A percentile compares a stretch with the other conserved stretches of the same genome.
phyloP scores from a whole-genome alignment of 2,797 vertebrate genomes.

The Arrhamphus sclerolepis region DNA sequence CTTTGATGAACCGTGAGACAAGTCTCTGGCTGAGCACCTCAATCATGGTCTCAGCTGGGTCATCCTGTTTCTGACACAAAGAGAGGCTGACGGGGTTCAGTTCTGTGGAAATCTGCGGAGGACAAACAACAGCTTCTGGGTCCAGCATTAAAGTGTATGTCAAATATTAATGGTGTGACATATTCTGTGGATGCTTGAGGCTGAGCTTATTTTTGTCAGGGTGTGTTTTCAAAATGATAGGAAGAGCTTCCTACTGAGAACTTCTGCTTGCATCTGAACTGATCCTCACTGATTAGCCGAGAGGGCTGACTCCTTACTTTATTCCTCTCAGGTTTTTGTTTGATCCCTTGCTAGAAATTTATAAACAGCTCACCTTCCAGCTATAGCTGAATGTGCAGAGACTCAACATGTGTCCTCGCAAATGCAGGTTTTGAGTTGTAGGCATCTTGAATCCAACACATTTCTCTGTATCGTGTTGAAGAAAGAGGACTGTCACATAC shows the following conservation, averaged over 20 bases:
- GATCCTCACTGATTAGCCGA: conserved; percentile 44
- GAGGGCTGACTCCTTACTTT: conserved; percentile 41
- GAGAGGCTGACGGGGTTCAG: conserved; percentile 11
- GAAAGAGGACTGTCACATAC: not conserved
- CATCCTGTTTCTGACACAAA: conserved; percentile 33
- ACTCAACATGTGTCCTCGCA: conserved; percentile 2
- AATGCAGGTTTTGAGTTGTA: conserved; percentile 11
- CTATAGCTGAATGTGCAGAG: conserved; percentile 17
- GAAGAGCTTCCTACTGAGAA: conserved; percentile 12
- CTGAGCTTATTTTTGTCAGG: not conserved
- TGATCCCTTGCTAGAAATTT: conserved; percentile 23
- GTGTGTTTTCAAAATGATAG: conserved; percentile 31
- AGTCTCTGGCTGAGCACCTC: conserved; percentile 33
- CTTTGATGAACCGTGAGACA: conserved; percentile 52
- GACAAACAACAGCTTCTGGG: conserved; percentile 11
- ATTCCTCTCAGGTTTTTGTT: conserved; percentile 22
- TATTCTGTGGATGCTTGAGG: conserved; percentile 20
- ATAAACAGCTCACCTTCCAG: conserved; percentile 24
- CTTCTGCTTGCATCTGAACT: conserved; percentile 8
- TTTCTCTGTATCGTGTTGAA: conserved; percentile 13
- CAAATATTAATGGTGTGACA: conserved; percentile 1
- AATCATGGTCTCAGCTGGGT: conserved; percentile 43
- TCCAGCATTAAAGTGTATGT: conserved; percentile 15
- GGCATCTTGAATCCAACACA: conserved; percentile 10
- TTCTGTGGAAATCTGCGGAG: conserved; percentile 17